Evolutionary conservation across 1,140 invertebrate species (phyloP).

Genomic region (Drosophila ananassae): DNA sequence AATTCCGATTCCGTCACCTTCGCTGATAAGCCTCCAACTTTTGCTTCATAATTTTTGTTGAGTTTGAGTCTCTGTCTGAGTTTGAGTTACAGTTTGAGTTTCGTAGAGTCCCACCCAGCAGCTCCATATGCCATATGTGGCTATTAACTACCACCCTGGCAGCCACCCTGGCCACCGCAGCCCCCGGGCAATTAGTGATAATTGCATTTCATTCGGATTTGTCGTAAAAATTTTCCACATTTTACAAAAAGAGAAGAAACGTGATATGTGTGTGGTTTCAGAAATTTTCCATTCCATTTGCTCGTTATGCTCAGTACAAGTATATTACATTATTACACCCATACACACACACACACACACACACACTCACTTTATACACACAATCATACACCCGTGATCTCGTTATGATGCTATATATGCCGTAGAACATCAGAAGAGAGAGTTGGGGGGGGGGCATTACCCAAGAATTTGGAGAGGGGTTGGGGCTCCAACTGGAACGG

Average conservation of each 20-base stretch:
- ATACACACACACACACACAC: conserved; percentile 4
- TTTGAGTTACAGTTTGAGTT: conserved; percentile 7
- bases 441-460: conserved; percentile 14
- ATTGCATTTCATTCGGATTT: conserved; percentile 67
- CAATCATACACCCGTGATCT: conserved; percentile 19
- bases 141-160: conserved; percentile 1
- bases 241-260: conserved; percentile 42
- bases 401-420: conserved; percentile 7
- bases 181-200: conserved; percentile 60
- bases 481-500: no score
- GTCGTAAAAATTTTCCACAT: conserved; percentile 67
- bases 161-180: not conserved
- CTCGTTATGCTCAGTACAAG: conserved; percentile 34
- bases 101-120: conserved; percentile 11
- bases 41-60: not conserved
- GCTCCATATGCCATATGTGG: conserved; percentile 3
- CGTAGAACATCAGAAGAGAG: conserved; percentile 12
- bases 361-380: not conserved
- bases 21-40: conserved; percentile 27
- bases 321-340: conserved; percentile 19
- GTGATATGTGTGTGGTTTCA: conserved; percentile 58
- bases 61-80: not conserved
- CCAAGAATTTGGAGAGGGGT: not conserved
- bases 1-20: conserved; percentile 36
- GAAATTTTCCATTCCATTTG: conserved; percentile 69